Conservation (phyloP, 37 sponge, comb jelly and placozoan genomes). For the Ianthella basta region DNA sequence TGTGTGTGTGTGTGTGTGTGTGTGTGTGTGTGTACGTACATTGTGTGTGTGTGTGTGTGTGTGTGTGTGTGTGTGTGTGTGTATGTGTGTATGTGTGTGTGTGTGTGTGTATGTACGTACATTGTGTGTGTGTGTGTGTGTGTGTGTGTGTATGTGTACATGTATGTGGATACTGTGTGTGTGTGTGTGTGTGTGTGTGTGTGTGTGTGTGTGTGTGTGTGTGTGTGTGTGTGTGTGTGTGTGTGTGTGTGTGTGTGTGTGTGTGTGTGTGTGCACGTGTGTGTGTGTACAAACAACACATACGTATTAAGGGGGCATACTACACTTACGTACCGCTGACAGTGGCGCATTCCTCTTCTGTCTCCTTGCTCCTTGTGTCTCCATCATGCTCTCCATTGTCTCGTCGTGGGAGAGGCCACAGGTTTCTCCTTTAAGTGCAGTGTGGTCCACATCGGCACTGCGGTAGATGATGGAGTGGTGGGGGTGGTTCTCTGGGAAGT, state of each 20-base stretch:
- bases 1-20: too few species aligned
- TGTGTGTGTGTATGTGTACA: slow-evolving; percentile 19
- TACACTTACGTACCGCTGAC: not conserved
- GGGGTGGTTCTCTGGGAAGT: not conserved
- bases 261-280: slow-evolving; percentile 2
- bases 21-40: too few species aligned
- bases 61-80: too few species aligned
- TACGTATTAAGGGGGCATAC: not conserved
- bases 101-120: slow-evolving; percentile 36
- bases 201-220: slow-evolving; percentile 41
- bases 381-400: slow-evolving; percentile 17
- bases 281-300: too few species aligned
- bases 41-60: too few species aligned
- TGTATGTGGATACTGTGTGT: slow-evolving; percentile 19
- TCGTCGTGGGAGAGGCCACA: slow-evolving; percentile 53
- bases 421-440: slow-evolving; percentile 17
- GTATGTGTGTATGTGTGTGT: not conserved
- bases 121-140: slow-evolving; percentile 45
- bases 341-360: not conserved
- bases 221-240: slow-evolving; percentile 41
- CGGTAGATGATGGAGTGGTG: slow-evolving; percentile 70
- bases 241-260: slow-evolving; percentile 47
- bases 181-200: slow-evolving; percentile 35
- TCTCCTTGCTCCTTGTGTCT: not conserved
- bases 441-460: slow-evolving; percentile 40